Conservation (phyloP, 2,797 vertebrate genomes). For the Anguilla marmorata region DNA sequence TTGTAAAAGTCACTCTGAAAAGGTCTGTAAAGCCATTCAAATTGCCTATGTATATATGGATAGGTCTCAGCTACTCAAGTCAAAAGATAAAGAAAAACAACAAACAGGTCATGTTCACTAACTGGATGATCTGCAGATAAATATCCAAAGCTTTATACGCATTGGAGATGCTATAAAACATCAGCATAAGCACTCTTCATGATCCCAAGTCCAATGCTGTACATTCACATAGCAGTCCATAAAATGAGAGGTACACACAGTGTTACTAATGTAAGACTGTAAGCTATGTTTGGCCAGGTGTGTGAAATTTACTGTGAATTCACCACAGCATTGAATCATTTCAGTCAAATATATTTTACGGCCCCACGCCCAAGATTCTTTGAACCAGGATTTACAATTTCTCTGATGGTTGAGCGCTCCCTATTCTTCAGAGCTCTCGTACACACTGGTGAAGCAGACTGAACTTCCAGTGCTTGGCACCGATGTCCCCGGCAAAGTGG, state of each 20-base stretch:
- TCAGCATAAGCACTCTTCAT: not conserved
- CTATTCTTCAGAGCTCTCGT: not conserved
- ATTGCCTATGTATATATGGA: not conserved
- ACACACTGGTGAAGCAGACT: not conserved
- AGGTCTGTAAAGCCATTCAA: too few species aligned
- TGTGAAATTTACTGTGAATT: not conserved
- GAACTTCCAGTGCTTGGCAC: not conserved
- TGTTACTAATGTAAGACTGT: not conserved
- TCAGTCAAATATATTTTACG: not conserved
- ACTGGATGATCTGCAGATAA: not conserved
- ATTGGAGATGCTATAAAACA: not conserved
- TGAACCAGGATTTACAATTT: not conserved
- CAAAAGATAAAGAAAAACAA: not conserved
- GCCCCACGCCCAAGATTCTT: not conserved
- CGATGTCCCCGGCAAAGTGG: slow-evolving; percentile 27
- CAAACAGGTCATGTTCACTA: not conserved
- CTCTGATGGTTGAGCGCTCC: not conserved
- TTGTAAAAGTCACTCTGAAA: too few species aligned
- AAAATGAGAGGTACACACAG: not conserved
- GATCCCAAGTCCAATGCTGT: not conserved
- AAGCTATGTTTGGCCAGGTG: not conserved
- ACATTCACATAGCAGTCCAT: not conserved
- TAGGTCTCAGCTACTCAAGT: not conserved
- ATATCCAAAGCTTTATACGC: not conserved
- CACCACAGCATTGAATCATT: not conserved